Conservation (phyloP, 2,888 invertebrate genomes). For the Stenchaetothrips biformis region DNA sequence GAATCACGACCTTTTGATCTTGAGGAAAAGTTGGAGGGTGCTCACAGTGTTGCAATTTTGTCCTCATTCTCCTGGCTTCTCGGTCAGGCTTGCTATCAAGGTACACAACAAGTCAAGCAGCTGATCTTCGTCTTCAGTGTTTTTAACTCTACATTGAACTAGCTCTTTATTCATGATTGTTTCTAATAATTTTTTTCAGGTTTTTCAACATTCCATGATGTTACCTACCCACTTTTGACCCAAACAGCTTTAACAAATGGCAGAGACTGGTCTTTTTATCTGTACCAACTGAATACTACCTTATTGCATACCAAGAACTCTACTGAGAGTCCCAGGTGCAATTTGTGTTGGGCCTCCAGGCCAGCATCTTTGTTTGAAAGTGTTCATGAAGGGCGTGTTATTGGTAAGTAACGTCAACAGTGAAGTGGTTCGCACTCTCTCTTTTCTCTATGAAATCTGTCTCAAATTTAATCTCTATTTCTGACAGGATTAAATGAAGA, state of each 20-base stretch:
- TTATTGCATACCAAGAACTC: conserved; percentile 58
- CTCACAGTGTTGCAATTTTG: conserved; percentile 70
- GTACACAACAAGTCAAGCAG: conserved; percentile 40
- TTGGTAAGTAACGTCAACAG: conserved; percentile 40
- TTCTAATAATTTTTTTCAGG: conserved; percentile 45
- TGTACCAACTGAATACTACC: conserved; percentile 89
- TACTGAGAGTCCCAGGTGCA: conserved; percentile 63
- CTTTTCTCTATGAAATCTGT: not conserved
- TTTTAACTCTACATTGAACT: not conserved
- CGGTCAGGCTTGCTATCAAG: conserved; percentile 74
- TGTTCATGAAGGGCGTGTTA: conserved; percentile 60
- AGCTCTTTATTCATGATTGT: not conserved
- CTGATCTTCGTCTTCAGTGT: not conserved
- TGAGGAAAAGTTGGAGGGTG: conserved; percentile 57
- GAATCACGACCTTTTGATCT: conserved; percentile 51
- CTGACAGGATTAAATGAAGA: conserved; percentile 29
- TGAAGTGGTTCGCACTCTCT: not conserved
- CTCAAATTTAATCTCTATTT: not conserved
- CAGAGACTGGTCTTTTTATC: conserved; percentile 74
- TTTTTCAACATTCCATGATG: conserved; percentile 83
- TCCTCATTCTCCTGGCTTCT: conserved; percentile 75
- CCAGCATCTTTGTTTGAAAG: conserved; percentile 67
- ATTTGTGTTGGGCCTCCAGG: conserved; percentile 73
- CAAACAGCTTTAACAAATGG: conserved; percentile 90
- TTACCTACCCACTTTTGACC: conserved; percentile 84